phyloP scores from a whole-genome alignment of 2,113 vertebrate species.

The Prunella fulvescens region DNA sequence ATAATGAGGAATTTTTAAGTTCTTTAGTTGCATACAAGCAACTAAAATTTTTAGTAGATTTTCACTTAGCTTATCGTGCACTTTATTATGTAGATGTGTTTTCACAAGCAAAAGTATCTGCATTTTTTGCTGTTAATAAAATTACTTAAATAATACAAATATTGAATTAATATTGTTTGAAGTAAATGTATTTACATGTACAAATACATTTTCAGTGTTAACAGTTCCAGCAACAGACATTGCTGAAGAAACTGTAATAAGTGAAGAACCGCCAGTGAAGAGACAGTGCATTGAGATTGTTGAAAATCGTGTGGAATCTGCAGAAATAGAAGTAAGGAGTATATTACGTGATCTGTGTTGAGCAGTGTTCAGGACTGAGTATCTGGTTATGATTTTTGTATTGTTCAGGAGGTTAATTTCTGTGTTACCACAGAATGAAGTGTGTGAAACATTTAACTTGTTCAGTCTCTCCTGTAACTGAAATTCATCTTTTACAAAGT shows the following conservation, averaged over 20 bases:
- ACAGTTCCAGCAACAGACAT: constrained; percentile 89
- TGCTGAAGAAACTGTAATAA: constrained; percentile 88
- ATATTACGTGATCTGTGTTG: constrained; percentile 70
- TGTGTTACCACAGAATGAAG: constrained; percentile 47
- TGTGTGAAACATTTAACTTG: neutral
- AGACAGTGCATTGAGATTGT: constrained; percentile 85
- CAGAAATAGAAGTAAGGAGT: constrained; percentile 85
- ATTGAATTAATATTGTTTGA: neutral
- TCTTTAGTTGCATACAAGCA: neutral
- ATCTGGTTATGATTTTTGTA: neutral
- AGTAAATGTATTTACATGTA: neutral
- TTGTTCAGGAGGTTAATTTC: constrained; percentile 39
- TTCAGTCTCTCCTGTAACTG: neutral
- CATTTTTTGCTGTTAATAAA: neutral
- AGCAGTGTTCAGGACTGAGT: constrained; percentile 55
- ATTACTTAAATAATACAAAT: neutral
- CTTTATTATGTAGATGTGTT: neutral
- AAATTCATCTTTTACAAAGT: neutral
- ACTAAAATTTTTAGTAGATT: neutral
- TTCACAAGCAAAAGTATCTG: neutral
- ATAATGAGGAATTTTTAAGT: neutral
- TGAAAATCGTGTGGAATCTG: constrained; percentile 81
- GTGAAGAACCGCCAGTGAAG: constrained; percentile 83
- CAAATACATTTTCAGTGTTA: constrained; percentile 73
- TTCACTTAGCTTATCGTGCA: neutral